phyloP scores from a whole-genome alignment of 2,113 vertebrate species.

The Nannospalax galili region DNA sequence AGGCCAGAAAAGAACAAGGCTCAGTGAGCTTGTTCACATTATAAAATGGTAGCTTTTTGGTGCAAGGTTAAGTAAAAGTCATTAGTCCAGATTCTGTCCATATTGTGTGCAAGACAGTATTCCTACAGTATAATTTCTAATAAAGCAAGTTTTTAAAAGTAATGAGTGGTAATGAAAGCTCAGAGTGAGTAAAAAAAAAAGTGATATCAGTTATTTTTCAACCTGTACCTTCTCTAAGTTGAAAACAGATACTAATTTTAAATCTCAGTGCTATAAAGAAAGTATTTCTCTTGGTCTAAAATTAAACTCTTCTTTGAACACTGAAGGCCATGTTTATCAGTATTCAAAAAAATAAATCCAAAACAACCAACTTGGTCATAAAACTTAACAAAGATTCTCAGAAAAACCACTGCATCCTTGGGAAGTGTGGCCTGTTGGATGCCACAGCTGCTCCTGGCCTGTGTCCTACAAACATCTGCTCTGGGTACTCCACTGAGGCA shows the following conservation, averaged over 20 bases:
- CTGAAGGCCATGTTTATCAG: neutral
- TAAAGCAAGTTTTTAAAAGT: too few relatives aligned
- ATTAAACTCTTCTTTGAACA: conserved; percentile 28
- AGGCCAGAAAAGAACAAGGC: too few relatives aligned
- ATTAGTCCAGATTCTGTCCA: too few relatives aligned
- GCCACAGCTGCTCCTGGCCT: neutral
- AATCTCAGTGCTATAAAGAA: neutral
- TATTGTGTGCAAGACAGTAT: too few relatives aligned
- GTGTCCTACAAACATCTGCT: neutral
- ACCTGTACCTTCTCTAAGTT: too few relatives aligned
- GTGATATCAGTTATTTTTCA: neutral
- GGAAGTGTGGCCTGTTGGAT: neutral
- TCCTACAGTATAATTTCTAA: too few relatives aligned
- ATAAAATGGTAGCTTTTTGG: too few relatives aligned
- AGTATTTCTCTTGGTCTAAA: conserved; percentile 3
- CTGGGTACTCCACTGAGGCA: neutral
- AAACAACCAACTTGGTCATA: neutral
- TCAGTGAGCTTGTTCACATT: too few relatives aligned
- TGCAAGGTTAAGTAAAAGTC: too few relatives aligned
- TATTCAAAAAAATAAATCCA: neutral
- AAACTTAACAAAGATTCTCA: neutral
- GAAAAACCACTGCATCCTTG: neutral
- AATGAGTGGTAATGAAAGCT: neutral
- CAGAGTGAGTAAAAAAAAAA: neutral
- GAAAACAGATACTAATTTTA: too few relatives aligned